Evolutionary conservation across 2,888 invertebrate genomes (phyloP).

Genomic region (Suillia variegata): DNA sequence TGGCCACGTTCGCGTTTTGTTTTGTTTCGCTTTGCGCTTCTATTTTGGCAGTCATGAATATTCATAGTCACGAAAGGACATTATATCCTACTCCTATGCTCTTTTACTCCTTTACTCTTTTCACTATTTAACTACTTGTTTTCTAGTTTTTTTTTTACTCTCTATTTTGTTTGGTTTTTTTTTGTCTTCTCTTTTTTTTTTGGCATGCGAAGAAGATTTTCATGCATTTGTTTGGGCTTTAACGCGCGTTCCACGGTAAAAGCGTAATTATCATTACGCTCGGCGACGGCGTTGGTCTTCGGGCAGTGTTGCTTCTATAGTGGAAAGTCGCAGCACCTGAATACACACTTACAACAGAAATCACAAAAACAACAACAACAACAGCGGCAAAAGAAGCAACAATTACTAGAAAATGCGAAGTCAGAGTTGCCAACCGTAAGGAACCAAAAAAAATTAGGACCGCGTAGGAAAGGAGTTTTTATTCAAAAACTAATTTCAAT

Average conservation of each 20-base stretch:
- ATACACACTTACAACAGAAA: too few species aligned
- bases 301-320: conserved; percentile 9
- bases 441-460: too few species aligned
- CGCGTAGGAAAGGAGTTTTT: too few species aligned
- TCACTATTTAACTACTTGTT: neutral
- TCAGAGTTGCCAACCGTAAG: too few species aligned
- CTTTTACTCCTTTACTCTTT: neutral
- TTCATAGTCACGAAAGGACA: conserved; percentile 57
- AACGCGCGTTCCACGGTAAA: neutral
- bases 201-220: neutral
- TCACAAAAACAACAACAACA: too few species aligned
- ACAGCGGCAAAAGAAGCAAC: too few species aligned
- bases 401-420: too few species aligned
- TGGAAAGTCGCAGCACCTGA: conserved; percentile 1
- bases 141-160: too few species aligned
- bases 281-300: neutral
- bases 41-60: conserved; percentile 55
- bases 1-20: conserved; percentile 39
- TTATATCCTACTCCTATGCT: conserved; percentile 16
- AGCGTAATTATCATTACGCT: conserved; percentile 10
- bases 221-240: conserved; percentile 8
- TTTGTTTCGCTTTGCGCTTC: conserved; percentile 38
- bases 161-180: too few species aligned
- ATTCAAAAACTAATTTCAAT: too few species aligned
- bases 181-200: too few species aligned